Evolutionary conservation across 2,797 vertebrate genomes (phyloP).

Genomic region (Esox lucius): DNA sequence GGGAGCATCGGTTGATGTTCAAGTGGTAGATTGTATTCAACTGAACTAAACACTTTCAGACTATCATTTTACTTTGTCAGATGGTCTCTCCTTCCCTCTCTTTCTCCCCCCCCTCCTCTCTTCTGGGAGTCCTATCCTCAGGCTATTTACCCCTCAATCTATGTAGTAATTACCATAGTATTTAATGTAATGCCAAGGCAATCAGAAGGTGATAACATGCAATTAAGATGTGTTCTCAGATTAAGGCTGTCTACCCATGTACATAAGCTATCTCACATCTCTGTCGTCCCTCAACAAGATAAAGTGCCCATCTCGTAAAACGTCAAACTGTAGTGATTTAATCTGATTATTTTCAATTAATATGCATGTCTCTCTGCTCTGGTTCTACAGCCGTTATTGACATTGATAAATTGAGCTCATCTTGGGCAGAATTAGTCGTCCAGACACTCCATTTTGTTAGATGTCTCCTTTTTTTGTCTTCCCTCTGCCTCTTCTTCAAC

Average conservation of each 20-base stretch:
- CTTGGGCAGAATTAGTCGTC: constrained; percentile 85
- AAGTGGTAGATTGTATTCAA: no score
- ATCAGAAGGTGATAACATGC: constrained; percentile 99
- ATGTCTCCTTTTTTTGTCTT: constrained; percentile 80
- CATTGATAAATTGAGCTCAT: constrained; percentile 97
- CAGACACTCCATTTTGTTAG: constrained; percentile 87
- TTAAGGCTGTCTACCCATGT: constrained; percentile 83
- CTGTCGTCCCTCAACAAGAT: constrained; percentile 85
- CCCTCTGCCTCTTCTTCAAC: neutral
- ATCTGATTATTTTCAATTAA: constrained; percentile 99
- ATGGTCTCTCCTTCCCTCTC: constrained; percentile 76
- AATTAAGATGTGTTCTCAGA: constrained; percentile 98
- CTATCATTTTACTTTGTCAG: constrained; percentile 52
- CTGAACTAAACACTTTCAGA: no score
- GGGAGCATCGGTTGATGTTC: constrained; percentile 12
- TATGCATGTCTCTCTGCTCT: constrained; percentile 91
- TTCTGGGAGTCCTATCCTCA: constrained; percentile 82
- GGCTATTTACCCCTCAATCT: constrained; percentile 98
- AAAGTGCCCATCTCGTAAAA: constrained; percentile 95
- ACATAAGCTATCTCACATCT: constrained; percentile 71
- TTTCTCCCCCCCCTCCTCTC: constrained; percentile 74
- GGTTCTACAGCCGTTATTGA: constrained; percentile 88
- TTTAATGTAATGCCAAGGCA: constrained; percentile 99
- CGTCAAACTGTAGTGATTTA: constrained; percentile 95
- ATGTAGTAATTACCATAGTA: constrained; percentile 98